phyloP scores from a whole-genome alignment of 1,140 invertebrate genomes.

The Gryon sp. region DNA sequence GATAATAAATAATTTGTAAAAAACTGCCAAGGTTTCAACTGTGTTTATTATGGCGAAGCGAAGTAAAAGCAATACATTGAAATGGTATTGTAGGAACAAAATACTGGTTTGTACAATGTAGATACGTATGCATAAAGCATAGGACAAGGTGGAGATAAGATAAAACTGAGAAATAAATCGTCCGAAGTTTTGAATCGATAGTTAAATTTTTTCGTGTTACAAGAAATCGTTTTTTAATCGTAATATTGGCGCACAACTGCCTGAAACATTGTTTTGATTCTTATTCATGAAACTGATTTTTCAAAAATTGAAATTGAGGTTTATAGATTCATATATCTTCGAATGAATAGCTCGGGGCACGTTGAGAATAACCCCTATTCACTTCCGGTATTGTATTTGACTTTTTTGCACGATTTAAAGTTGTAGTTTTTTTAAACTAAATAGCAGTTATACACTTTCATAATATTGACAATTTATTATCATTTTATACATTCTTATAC shows the following conservation, averaged over 20 bases:
- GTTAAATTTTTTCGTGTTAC: conserved; percentile 20
- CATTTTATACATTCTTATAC: too few relatives aligned
- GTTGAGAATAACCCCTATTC: conserved; percentile 23
- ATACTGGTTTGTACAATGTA: conserved; percentile 51
- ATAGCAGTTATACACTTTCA: too few relatives aligned
- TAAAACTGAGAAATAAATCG: conserved; percentile 53
- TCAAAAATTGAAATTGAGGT: conserved; percentile 27
- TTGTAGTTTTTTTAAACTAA: too few relatives aligned
- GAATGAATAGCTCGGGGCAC: conserved; percentile 21
- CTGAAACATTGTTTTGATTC: conserved; percentile 23
- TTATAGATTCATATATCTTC: conserved; percentile 35
- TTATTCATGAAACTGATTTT: conserved; percentile 44
- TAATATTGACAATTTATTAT: too few relatives aligned
- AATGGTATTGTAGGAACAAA: conserved; percentile 50
- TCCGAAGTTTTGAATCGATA: conserved; percentile 24
- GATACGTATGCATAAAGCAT: conserved; percentile 44
- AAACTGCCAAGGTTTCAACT: conserved; percentile 52
- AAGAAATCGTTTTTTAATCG: conserved; percentile 13
- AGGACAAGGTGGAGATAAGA: conserved; percentile 52
- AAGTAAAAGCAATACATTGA: conserved; percentile 44
- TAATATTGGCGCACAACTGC: conserved; percentile 10
- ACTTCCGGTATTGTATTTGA: conserved; percentile 9
- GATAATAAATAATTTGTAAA: conserved; percentile 44
- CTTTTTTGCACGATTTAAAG: background rate
- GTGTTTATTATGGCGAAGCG: conserved; percentile 50